Conservation (phyloP, 35 echinoderm and acorn worm species). For the Heliocidaris tuberculata region DNA sequence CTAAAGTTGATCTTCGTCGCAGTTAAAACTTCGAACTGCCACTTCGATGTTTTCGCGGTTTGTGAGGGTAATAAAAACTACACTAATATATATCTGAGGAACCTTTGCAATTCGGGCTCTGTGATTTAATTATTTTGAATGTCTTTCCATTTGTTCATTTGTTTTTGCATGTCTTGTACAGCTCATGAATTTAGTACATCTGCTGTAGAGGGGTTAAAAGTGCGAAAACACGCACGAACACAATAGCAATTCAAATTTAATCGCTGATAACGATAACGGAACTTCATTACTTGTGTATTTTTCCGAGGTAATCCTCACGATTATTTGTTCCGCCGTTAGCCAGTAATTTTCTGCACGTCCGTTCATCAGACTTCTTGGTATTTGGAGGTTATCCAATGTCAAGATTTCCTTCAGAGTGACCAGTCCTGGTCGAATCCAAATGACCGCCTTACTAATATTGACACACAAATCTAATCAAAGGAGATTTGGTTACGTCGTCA, state of each 20-base stretch:
- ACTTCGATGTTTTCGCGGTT: too few relatives aligned
- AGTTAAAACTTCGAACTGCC: too few relatives aligned
- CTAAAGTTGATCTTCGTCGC: too few relatives aligned
- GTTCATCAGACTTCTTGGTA: not conserved
- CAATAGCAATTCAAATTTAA: not conserved
- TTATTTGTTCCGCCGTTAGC: not conserved
- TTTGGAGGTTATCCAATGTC: not conserved
- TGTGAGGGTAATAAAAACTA: too few relatives aligned
- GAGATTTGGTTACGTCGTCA: not conserved
- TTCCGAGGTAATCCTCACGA: not conserved
- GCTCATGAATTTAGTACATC: too few relatives aligned
- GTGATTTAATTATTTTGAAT: too few relatives aligned
- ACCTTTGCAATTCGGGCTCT: too few relatives aligned
- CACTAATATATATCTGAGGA: too few relatives aligned
- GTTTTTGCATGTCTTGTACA: too few relatives aligned
- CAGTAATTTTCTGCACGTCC: not conserved
- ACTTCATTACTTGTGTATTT: not conserved
- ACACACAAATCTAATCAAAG: conserved; percentile 2
- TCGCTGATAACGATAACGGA: not conserved
- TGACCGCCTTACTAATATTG: not conserved
- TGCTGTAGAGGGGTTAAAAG: not conserved
- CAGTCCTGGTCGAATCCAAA: not conserved
- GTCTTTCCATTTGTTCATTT: too few relatives aligned
- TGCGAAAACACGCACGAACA: not conserved
- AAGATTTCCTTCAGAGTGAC: not conserved